Conservation (phyloP, 2,113 vertebrate genomes). For the Talpa occidentalis region DNA sequence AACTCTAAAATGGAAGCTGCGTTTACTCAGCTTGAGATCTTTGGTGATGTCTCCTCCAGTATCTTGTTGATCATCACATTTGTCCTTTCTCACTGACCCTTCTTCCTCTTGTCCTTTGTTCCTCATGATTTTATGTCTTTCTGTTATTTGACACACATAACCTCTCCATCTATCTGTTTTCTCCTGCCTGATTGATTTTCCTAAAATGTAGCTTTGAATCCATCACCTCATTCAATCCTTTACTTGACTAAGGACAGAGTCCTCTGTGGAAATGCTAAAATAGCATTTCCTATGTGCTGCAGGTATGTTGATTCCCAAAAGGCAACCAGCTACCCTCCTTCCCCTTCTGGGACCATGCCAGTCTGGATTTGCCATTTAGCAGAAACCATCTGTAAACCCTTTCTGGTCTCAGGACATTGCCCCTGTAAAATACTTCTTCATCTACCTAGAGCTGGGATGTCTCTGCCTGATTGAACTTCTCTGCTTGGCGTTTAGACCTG, state of each 20-base stretch:
- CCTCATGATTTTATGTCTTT: not conserved
- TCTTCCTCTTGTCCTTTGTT: not conserved
- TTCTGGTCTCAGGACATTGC: not conserved
- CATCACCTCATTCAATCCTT: not conserved
- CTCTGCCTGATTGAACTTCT: not conserved
- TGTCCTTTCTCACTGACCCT: not conserved
- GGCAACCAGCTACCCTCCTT: too few species aligned
- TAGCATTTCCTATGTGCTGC: too few species aligned
- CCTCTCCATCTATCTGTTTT: not conserved
- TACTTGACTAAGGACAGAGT: not conserved
- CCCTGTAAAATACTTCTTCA: not conserved
- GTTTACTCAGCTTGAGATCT: not conserved
- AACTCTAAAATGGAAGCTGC: not conserved
- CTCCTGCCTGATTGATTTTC: not conserved
- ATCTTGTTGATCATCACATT: not conserved
- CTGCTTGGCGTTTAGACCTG: not conserved
- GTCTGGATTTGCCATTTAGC: too few species aligned
- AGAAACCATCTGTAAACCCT: not conserved
- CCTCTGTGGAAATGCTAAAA: not conserved
- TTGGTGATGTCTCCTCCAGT: not conserved
- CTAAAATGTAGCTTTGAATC: not conserved
- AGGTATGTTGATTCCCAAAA: too few species aligned
- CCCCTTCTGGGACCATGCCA: not conserved
- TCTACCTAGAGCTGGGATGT: not conserved
- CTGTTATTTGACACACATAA: not conserved